Evolutionary conservation across 2,888 invertebrate genomes (phyloP).

Genomic region (Tachina lurida): DNA sequence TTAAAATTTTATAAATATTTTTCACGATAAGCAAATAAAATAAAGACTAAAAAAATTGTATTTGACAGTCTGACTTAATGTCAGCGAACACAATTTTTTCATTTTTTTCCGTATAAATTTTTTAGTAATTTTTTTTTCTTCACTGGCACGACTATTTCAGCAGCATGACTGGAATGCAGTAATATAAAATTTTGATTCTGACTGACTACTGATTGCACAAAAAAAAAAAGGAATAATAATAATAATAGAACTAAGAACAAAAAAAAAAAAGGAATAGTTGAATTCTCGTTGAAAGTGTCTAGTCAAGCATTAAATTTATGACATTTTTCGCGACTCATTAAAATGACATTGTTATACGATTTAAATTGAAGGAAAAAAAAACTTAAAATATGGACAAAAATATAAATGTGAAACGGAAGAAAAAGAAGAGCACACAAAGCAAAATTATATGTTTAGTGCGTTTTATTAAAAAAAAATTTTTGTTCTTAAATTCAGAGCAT

Average conservation of each 20-base stretch:
- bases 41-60: slow-evolving; percentile 4
- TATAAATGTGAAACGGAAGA: slow-evolving; percentile 5
- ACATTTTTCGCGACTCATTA: slow-evolving; percentile 71
- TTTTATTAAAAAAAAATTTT: not conserved
- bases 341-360: slow-evolving; percentile 66
- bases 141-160: not conserved
- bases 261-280: slow-evolving; percentile 39
- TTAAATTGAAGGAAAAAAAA: slow-evolving; percentile 38
- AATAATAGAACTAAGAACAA: not conserved
- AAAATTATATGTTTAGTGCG: not conserved
- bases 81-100: slow-evolving; percentile 43
- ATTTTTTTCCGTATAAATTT: slow-evolving; percentile 12
- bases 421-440: not conserved
- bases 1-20: slow-evolving; percentile 43
- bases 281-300: slow-evolving; percentile 69
- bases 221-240: not conserved
- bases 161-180: slow-evolving; percentile 54
- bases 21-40: not conserved
- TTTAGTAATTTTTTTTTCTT: slow-evolving; percentile 37
- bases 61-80: slow-evolving; percentile 55
- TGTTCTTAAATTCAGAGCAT: not conserved
- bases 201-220: slow-evolving; percentile 29
- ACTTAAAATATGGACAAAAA: not conserved
- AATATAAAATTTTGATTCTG: slow-evolving; percentile 41
- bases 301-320: slow-evolving; percentile 72